These are phyloP conservation scores for Dasysyrphus tricinctus DNA, from an alignment of 2,888 invertebrate genomes.

Conservation along the genomic window DNA sequence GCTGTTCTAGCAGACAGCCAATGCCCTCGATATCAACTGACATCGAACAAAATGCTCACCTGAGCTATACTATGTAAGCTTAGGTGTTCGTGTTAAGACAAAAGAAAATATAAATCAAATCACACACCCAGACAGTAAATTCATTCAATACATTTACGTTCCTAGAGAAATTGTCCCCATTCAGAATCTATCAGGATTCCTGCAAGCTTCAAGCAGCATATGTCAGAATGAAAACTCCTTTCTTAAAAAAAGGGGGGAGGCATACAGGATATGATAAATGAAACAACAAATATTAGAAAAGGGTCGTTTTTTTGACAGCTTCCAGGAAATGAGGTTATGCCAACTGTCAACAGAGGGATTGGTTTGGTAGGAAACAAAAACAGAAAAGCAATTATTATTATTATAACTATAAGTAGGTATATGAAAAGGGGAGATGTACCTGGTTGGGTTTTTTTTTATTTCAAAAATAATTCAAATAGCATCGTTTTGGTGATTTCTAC, in stretches of 20 bases:
- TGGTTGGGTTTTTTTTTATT: background rate
- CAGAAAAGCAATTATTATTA: slow-evolving; percentile 27
- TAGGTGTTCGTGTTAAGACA: slow-evolving; percentile 22
- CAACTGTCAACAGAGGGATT: slow-evolving; percentile 69
- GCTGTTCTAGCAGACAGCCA: slow-evolving; percentile 41
- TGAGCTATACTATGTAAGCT: background rate
- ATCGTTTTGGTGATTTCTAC: background rate
- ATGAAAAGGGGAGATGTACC: background rate
- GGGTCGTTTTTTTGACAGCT: slow-evolving; percentile 64
- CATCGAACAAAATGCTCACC: slow-evolving; percentile 40
- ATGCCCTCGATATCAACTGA: slow-evolving; percentile 46
- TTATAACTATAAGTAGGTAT: background rate
- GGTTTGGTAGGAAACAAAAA: slow-evolving; percentile 31
- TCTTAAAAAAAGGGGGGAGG: background rate
- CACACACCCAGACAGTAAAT: slow-evolving; percentile 49
- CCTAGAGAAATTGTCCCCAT: slow-evolving; percentile 26
- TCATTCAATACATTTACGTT: slow-evolving; percentile 62
- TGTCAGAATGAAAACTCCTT: slow-evolving; percentile 37
- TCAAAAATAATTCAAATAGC: background rate
- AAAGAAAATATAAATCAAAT: slow-evolving; percentile 44
- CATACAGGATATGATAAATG: slow-evolving; percentile 16
- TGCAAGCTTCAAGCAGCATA: slow-evolving; percentile 33
- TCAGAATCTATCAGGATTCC: slow-evolving; percentile 32
- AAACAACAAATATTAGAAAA: slow-evolving; percentile 54
- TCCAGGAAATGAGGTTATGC: slow-evolving; percentile 69